Base-by-base conservation (phyloP, 2,113 vertebrate genomes). In the Otus sunia region DNA sequence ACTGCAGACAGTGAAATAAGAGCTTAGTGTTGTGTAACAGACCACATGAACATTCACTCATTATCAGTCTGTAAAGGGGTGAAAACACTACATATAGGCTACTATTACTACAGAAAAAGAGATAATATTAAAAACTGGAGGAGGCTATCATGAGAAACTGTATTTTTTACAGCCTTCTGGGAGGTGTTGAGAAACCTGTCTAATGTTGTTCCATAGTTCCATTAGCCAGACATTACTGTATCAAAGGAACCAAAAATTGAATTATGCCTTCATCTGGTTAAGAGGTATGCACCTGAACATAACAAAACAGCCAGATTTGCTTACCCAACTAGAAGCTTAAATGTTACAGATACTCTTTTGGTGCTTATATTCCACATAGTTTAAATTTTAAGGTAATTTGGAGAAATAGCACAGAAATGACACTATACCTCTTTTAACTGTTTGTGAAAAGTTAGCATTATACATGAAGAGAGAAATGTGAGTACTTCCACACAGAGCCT, bases 1-100 rank as follows among this genome's bases (percentile, higher is more conserved):
- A 97, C 95, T 95, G 96, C 91, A 86, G 97, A 96, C 94, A 90
- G 92, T 86, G 97, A 97, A 97, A 96, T 76, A 79, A 93, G 93
- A 89, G 90, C 88, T 88, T 81, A 93, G 90, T 88, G 96, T 81
- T 90, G 92, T 84, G 92, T 84, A 94, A 96, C 69, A 90, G 95
- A 96, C 90, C 94, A 97, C 30, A 76, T 25, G 96, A 96, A 97
- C 81, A 60, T 90, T 95, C 92, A 84, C 92, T 97, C 94, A 95
- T 97, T 97, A 97, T 96, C 56, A 53, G 94, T 62, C 55, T 30
- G 77, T 66, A 95, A 94, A 85, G 39, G 75, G 77, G 71, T 81
- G 82, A 94, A 95, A 97, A 97, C 68, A 86, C 64, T 60, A 64
- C 82, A 56, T 62, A 76, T 23, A 47, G n/a, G 49, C 75, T 62